Evolutionary conservation across 2,113 vertebrate genomes (phyloP).

Genomic region (Cephalopterus ornatus): DNA sequence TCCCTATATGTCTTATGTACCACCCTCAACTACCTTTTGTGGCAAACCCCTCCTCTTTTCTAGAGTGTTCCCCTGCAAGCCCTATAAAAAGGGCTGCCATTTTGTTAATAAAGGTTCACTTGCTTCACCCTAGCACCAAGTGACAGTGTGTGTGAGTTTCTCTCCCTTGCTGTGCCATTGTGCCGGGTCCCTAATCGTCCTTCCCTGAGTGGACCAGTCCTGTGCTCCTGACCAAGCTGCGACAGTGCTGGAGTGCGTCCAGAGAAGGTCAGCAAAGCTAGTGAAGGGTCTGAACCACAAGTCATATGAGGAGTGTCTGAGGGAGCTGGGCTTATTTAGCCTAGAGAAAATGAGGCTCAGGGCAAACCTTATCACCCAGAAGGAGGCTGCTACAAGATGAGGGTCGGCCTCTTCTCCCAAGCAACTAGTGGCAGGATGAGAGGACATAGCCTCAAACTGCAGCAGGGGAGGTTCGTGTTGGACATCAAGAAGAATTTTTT

Average conservation of each 20-base stretch:
- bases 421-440: accelerated
- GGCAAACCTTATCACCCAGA: not conserved
- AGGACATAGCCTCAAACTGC: not conserved
- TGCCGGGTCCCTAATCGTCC: too few relatives aligned
- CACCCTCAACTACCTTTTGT: too few relatives aligned
- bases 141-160: too few relatives aligned
- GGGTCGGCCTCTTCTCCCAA: not conserved
- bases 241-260: accelerated
- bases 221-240: too few relatives aligned
- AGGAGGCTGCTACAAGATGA: not conserved
- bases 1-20: too few relatives aligned
- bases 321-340: not conserved
- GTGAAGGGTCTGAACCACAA: not conserved
- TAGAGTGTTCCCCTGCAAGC: too few relatives aligned
- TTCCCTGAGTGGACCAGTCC: too few relatives aligned
- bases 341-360: not conserved
- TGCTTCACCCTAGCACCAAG: too few relatives aligned
- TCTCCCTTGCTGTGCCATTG: too few relatives aligned
- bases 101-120: too few relatives aligned
- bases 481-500: not conserved
- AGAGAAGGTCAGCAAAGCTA: not conserved
- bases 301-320: not conserved
- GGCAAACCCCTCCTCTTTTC: too few relatives aligned
- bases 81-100: too few relatives aligned
- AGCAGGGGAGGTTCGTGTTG: not conserved